Conservation (phyloP, 2,888 invertebrate species). For the Apomyelois bistriatella region DNA sequence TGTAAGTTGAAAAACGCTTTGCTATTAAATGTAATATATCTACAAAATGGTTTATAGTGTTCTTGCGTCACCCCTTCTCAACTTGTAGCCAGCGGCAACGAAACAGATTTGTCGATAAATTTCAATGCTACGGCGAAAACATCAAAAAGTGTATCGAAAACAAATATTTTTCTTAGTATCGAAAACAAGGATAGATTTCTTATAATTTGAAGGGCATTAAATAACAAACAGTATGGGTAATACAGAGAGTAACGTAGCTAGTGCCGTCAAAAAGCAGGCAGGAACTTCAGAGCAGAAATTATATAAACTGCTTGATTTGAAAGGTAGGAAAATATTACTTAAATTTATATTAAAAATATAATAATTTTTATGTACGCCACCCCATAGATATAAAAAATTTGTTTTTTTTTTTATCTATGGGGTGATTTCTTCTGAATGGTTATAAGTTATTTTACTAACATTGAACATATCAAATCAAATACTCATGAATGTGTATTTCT, state of each 20-base stretch:
- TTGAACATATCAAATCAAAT: no score
- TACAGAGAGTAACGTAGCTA: conserved; percentile 93
- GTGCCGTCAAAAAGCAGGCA: conserved; percentile 97
- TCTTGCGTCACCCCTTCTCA: conserved; percentile 9
- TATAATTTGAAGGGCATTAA: no score
- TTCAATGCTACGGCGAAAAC: neutral
- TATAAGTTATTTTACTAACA: no score
- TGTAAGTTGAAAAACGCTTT: neutral
- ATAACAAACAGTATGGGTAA: conserved; percentile 85
- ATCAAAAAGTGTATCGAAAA: neutral
- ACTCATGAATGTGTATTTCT: no score
- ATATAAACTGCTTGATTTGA: conserved; percentile 93
- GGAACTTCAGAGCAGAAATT: conserved; percentile 90
- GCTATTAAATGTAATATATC: neutral
- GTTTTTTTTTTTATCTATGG: no score
- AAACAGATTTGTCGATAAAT: conserved; percentile 29
- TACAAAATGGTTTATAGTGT: conserved; percentile 9
- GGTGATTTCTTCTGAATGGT: no score
- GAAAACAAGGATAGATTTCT: no score
- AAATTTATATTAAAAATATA: no score
- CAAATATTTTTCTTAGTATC: neutral
- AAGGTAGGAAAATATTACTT: no score
- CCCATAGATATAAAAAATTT: no score
- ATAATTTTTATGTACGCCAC: conserved; percentile 13
- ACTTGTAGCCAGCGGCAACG: conserved; percentile 24